Base-by-base conservation (phyloP, 1,140 invertebrate genomes). In the Drosophila setifemur region DNA sequence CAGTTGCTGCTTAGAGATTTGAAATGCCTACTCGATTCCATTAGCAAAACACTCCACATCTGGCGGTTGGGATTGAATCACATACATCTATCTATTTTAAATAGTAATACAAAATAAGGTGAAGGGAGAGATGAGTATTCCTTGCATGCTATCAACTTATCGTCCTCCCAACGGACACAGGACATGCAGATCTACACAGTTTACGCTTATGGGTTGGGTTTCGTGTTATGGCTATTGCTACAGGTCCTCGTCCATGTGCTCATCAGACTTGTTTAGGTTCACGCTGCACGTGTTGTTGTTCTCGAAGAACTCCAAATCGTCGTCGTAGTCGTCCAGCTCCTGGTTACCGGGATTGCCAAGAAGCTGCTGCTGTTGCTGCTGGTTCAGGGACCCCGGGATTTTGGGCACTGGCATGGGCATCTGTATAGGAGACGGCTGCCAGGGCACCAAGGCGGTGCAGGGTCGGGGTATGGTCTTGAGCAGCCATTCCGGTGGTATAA, bases 401-500 rank as follows among this genome's bases (percentile, higher is more conserved):
- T 83, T 83, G 29, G 21, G n/a, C 9, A 61, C 45, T 6, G 92
- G 92, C 47, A 93, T 92, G 5, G 92, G 92, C 37, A 93, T 92
- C 7, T 94, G 95, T 77, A 78, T 40, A 9, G 92, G 92, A 26
- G 93, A 93, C 2, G 95, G 95, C 86, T 95, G 93, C 95, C 95
- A 96, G 2, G 95, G 92, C 3, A 96, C 94, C 70, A 96, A 76
- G 33, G 95, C 95, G 91, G 95, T 95, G 79, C 94, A 94, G 6
- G 94, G 95, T 75, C 94, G 93, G 60, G 95, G 93, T 71, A 94
- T 89, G 68, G 91, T 31, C 37, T 89, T 82, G 1, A 90, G 25
- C 4, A 91, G 43, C 55, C 75, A 78, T 19, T 90, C 74, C 0
- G 81, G 81, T 11, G 85, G 89, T 33, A 89, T 69, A 19, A 73